These are phyloP conservation scores for Sebastes cheni DNA, from an alignment of 2,797 vertebrate genomes.

Conservation along the genomic window DNA sequence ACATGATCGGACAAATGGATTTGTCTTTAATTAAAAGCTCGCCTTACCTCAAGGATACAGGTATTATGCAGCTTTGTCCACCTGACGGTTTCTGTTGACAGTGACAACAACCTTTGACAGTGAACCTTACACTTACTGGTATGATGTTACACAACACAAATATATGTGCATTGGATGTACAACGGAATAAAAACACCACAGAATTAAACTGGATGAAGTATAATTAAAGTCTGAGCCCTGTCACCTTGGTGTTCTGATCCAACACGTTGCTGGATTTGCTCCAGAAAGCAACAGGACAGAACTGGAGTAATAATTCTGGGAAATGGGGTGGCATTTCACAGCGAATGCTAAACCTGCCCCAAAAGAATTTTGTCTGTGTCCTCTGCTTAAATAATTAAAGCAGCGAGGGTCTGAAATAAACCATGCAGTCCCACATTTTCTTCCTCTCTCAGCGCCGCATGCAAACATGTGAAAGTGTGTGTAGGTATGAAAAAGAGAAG, in stretches of 20 bases:
- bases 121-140: neutral
- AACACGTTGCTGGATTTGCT: conserved; percentile 10
- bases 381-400: conserved; percentile 71
- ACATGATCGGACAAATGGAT: conserved; percentile 24
- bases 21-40: neutral
- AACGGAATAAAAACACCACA: neutral
- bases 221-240: neutral
- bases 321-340: conserved; percentile 60
- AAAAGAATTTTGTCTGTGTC: conserved; percentile 52
- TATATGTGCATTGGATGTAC: neutral
- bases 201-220: neutral
- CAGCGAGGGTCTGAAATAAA: conserved; percentile 57
- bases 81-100: conserved; percentile 6
- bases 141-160: neutral
- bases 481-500: conserved; percentile 63
- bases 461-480: conserved; percentile 65
- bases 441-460: conserved; percentile 53
- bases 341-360: conserved; percentile 50
- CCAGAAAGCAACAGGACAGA: conserved; percentile 39
- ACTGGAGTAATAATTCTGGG: conserved; percentile 38
- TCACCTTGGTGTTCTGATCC: neutral
- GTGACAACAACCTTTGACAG: neutral
- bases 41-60: neutral
- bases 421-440: conserved; percentile 45
- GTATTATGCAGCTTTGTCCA: neutral